Conservation (phyloP, 2,113 vertebrate species). For the Emydura subglobosa region DNA sequence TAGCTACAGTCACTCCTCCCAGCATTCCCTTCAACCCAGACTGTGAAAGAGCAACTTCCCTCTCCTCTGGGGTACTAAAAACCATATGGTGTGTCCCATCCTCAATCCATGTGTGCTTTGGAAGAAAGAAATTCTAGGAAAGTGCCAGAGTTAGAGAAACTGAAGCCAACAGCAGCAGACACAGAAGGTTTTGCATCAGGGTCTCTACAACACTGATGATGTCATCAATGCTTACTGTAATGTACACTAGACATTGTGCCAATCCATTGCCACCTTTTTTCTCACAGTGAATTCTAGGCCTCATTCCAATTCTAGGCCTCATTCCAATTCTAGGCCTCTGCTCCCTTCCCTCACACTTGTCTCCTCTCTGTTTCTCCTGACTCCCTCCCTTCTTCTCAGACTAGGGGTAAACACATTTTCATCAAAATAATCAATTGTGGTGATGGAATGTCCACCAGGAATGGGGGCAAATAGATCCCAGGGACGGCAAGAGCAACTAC, state of each 20-base stretch:
- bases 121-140: background rate
- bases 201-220: background rate
- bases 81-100: background rate
- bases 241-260: background rate
- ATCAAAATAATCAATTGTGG: background rate
- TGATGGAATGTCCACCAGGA: background rate
- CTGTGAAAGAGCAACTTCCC: background rate
- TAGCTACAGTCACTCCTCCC: background rate
- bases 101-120: background rate
- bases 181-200: rapidly evolving
- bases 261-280: background rate
- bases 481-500: background rate
- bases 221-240: background rate
- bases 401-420: background rate
- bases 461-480: background rate
- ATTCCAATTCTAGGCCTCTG: background rate
- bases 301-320: background rate
- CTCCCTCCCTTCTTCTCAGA: background rate
- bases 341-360: background rate
- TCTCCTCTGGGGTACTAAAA: background rate
- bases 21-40: background rate
- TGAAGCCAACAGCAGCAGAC: background rate
- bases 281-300: background rate
- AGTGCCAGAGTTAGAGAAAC: background rate
- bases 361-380: background rate